Evolutionary conservation across 2,113 vertebrate species (phyloP).

Genomic region (Glaucidium brasilianum): DNA sequence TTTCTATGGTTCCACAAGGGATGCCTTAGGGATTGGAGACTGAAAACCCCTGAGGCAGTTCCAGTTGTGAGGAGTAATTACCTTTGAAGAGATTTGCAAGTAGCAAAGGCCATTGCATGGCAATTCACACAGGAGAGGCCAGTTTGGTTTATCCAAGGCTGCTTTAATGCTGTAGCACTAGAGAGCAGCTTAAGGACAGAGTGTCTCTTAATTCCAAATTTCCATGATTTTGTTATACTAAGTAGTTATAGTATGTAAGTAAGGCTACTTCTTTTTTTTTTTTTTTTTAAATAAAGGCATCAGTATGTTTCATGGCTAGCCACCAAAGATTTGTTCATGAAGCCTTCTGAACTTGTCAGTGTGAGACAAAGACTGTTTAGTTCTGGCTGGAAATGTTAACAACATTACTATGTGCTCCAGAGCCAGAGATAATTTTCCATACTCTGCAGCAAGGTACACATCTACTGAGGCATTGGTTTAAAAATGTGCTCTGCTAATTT

Average conservation of each 20-base stretch:
- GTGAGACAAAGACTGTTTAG: background rate
- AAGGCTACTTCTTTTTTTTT: too few species aligned
- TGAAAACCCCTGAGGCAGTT: background rate
- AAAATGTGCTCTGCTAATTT: conserved; percentile 3
- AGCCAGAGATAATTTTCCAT: background rate
- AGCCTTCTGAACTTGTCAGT: background rate
- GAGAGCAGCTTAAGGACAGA: background rate
- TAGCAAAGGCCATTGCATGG: background rate
- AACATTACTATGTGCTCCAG: background rate
- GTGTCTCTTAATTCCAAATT: background rate
- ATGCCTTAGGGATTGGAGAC: background rate
- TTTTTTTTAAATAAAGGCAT: background rate
- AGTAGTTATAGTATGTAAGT: too few species aligned
- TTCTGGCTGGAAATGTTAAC: conserved; percentile 10
- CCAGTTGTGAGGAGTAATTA: background rate
- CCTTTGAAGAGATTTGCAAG: background rate
- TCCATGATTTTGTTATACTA: background rate
- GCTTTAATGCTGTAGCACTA: background rate
- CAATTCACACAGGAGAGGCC: background rate
- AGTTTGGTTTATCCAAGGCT: background rate
- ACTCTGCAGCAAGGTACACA: background rate
- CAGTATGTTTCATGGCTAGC: background rate
- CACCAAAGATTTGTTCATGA: background rate
- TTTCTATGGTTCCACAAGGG: background rate
- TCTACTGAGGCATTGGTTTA: background rate